Conservation (phyloP, 2,797 vertebrate species). For the Esox masquinongy region DNA sequence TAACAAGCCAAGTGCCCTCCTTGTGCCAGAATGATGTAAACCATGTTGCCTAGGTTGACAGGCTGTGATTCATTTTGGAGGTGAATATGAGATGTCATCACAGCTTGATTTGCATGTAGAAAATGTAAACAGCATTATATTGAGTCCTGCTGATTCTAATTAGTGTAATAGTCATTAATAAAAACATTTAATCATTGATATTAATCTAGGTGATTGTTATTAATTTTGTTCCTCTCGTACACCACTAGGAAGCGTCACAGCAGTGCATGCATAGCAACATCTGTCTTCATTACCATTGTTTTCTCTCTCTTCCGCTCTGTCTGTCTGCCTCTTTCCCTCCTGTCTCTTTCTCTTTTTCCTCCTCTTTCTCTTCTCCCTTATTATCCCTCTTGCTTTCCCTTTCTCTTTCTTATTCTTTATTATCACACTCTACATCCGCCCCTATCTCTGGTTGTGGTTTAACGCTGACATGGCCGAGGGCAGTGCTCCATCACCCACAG, state of each 20-base stretch:
- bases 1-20: not conserved
- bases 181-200: slow-evolving; percentile 72
- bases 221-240: slow-evolving; percentile 61
- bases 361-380: not conserved
- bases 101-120: slow-evolving; percentile 57
- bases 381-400: not conserved
- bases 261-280: slow-evolving; percentile 60
- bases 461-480: not conserved
- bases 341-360: not conserved
- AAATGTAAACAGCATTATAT: slow-evolving; percentile 58
- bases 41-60: not conserved
- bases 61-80: not conserved
- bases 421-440: not conserved
- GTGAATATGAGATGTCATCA: slow-evolving; percentile 13
- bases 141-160: slow-evolving; percentile 68
- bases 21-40: not conserved
- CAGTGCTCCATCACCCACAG: not conserved
- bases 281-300: slow-evolving; percentile 60
- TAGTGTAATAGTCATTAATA: slow-evolving; percentile 70
- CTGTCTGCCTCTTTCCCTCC: not conserved
- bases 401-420: no score
- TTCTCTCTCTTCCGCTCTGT: slow-evolving; percentile 10
- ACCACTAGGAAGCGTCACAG: slow-evolving; percentile 36
- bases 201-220: slow-evolving; percentile 72
- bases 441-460: not conserved